phyloP scores from a whole-genome alignment of 2,888 invertebrate genomes.

The Argynnis bischoffii region DNA sequence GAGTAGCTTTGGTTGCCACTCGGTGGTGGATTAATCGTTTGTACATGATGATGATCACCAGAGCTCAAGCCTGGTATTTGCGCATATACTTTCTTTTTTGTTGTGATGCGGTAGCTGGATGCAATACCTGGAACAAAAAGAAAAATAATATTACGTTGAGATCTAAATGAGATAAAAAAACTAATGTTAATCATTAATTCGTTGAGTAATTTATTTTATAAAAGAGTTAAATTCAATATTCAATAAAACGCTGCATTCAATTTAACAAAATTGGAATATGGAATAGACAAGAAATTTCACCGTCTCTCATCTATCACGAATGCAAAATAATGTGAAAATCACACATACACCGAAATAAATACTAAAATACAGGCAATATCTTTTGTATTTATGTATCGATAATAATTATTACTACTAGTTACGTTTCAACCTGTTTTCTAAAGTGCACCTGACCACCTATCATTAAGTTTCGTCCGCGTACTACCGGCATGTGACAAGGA shows the following conservation, averaged over 20 bases:
- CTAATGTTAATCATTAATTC: too few species aligned
- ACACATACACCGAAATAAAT: too few species aligned
- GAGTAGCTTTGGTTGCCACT: constrained; percentile 21
- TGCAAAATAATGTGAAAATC: too few species aligned
- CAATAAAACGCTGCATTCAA: too few species aligned
- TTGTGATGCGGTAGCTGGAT: constrained; percentile 84
- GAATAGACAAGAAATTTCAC: too few species aligned
- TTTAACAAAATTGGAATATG: too few species aligned
- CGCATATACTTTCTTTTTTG: constrained; percentile 88
- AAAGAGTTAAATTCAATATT: too few species aligned
- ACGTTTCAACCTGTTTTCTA: not conserved
- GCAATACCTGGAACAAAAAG: constrained; percentile 69
- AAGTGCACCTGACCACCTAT: not conserved
- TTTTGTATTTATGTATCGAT: not conserved
- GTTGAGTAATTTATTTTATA: too few species aligned
- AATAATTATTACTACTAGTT: constrained; percentile 5
- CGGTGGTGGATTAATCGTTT: constrained; percentile 41
- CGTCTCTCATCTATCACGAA: too few species aligned
- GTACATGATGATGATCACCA: constrained; percentile 47
- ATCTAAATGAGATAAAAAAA: too few species aligned
- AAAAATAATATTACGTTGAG: not conserved
- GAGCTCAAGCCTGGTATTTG: constrained; percentile 88
- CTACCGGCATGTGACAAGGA: constrained; percentile 9
- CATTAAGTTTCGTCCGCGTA: constrained; percentile 7
- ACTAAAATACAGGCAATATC: too few species aligned